A percentile compares a stretch with the other conserved stretches of the same genome.
Conservation (phyloP, 37 sponge, comb jelly and placozoan species). For the Corticium candelabrum region DNA sequence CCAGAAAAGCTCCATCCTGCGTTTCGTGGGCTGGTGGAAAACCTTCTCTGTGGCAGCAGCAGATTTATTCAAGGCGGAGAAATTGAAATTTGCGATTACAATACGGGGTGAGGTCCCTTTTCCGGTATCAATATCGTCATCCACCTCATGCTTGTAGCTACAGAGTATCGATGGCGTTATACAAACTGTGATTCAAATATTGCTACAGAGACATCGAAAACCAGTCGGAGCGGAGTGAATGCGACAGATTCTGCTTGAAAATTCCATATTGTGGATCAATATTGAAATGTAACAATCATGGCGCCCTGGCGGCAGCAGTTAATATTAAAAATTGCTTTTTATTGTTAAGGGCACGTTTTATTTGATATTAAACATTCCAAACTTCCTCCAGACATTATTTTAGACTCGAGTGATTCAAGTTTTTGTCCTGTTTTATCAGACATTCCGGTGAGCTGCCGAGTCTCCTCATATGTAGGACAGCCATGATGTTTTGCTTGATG, state of each 20-base stretch:
- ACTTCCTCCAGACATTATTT: conserved; percentile 66
- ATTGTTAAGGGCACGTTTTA: conserved; percentile 60
- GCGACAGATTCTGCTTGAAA: conserved; percentile 61
- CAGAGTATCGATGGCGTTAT: no score
- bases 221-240: not conserved
- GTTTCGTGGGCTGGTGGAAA: not conserved
- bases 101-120: not conserved
- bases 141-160: no score
- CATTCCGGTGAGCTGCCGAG: not conserved
- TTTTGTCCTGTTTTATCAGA: not conserved
- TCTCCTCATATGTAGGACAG: no score
- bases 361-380: conserved; percentile 46
- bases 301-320: not conserved
- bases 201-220: not conserved
- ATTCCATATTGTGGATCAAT: conserved; percentile 68
- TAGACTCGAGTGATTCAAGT: conserved; percentile 8
- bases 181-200: no score
- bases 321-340: not conserved
- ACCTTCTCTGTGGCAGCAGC: not conserved
- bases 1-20: no score
- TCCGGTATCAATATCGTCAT: no score
- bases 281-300: conserved; percentile 39
- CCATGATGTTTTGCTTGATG: no score
- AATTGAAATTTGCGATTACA: not conserved
- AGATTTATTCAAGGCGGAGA: not conserved